Conservation (phyloP, 2,888 invertebrate genomes). For the Rhamphomyia laevipes region DNA sequence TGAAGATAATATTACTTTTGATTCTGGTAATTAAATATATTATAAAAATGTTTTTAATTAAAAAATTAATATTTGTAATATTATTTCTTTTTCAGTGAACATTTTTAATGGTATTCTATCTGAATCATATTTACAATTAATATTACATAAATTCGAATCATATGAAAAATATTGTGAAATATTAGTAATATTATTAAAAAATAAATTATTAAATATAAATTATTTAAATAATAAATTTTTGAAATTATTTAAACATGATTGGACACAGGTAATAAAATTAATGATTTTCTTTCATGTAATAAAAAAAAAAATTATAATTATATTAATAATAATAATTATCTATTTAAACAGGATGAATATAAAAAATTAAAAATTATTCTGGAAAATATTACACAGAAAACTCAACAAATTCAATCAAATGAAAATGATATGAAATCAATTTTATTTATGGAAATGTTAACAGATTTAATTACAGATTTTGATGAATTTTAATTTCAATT, state of each 20-base stretch:
- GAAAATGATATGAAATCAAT: constrained; percentile 27
- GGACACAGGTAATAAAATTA: constrained; percentile 44
- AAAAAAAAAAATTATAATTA: constrained; percentile 5
- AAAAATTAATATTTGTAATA: too few relatives aligned
- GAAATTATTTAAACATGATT: constrained; percentile 54
- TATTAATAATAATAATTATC: background rate
- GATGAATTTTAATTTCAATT: constrained; percentile 25
- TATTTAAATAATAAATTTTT: constrained; percentile 53
- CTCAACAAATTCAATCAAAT: constrained; percentile 1
- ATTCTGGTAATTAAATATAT: too few relatives aligned
- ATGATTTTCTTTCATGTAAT: background rate
- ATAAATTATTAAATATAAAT: constrained; percentile 46
- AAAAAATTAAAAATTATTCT: constrained; percentile 8
- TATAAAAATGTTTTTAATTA: too few relatives aligned
- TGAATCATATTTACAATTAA: background rate
- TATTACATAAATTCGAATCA: constrained; percentile 13
- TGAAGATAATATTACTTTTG: background rate
- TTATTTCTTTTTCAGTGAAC: constrained; percentile 1
- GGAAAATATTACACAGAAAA: constrained; percentile 5
- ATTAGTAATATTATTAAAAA: constrained; percentile 41
- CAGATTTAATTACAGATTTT: constrained; percentile 33
- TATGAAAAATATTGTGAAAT: constrained; percentile 40
- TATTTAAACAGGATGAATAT: constrained; percentile 8
- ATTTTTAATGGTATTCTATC: constrained; percentile 8
- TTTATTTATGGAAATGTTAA: constrained; percentile 35